phyloP scores from a whole-genome alignment of 2,113 vertebrate species.

The Corythaixoides concolor region DNA sequence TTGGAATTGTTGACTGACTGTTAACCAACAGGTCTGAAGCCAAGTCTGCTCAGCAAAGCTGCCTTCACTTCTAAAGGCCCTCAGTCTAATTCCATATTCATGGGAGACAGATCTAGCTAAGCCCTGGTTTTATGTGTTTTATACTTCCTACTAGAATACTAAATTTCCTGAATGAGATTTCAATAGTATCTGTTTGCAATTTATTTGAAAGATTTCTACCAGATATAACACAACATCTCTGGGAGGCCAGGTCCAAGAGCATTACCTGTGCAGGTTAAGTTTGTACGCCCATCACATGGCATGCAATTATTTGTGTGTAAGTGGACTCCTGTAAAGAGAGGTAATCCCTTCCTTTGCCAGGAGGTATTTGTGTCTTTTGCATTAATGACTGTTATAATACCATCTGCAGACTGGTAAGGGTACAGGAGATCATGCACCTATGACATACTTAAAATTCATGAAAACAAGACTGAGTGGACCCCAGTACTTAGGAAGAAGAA shows the following conservation, averaged over 20 bases:
- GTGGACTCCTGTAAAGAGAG: background rate
- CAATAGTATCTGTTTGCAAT: background rate
- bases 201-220: background rate
- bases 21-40: background rate
- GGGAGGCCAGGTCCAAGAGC: background rate
- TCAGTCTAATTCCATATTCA: background rate
- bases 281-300: fast-evolving
- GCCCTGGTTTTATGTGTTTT: background rate
- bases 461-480: background rate
- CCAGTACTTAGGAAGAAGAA: background rate
- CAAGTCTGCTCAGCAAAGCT: background rate
- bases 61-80: background rate
- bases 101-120: background rate
- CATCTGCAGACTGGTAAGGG: background rate
- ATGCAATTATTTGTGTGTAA: background rate
- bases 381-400: background rate
- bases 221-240: background rate
- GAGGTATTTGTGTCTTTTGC: background rate
- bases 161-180: background rate
- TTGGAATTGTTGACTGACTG: background rate
- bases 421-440: background rate
- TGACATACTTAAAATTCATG: background rate
- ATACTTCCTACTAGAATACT: background rate
- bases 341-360: background rate
- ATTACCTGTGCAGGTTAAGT: background rate